A percentile compares a stretch with the other conserved stretches of the same genome.
phyloP scores from a whole-genome alignment of 2,797 vertebrate species.

The Thaleichthys pacificus region DNA sequence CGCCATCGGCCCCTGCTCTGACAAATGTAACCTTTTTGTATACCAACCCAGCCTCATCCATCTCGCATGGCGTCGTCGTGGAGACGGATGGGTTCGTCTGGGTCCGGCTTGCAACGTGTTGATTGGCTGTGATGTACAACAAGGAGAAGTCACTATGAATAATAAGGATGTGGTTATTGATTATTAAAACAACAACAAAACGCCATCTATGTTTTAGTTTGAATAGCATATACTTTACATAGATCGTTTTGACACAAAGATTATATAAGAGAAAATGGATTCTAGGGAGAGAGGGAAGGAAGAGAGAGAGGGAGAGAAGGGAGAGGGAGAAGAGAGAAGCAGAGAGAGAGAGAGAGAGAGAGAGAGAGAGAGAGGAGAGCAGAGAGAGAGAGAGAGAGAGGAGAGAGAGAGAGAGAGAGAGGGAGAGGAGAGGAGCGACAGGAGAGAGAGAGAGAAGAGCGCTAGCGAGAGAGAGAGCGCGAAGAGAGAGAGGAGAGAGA shows the following conservation, averaged over 20 bases:
- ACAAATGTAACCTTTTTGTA: slow-evolving; percentile 28
- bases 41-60: slow-evolving; percentile 20
- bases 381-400: no score
- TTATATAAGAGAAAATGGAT: not conserved
- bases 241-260: not conserved
- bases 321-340: no score
- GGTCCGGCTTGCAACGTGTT: slow-evolving; percentile 9
- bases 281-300: slow-evolving; percentile 5
- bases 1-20: slow-evolving; percentile 42
- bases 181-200: no score
- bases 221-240: not conserved
- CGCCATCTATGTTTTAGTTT: no score
- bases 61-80: slow-evolving; percentile 12
- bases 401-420: not conserved
- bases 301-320: no score
- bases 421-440: not conserved
- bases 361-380: not conserved
- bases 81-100: slow-evolving; percentile 22
- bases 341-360: slow-evolving; percentile 13
- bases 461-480: no score
- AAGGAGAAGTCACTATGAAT: not conserved
- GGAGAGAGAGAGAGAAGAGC: no score
- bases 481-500: slow-evolving; percentile 1
- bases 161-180: not conserved
- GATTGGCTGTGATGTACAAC: slow-evolving; percentile 1